Base-by-base conservation (phyloP, 2,888 invertebrate genomes). In the Drosophila tripunctata region DNA sequence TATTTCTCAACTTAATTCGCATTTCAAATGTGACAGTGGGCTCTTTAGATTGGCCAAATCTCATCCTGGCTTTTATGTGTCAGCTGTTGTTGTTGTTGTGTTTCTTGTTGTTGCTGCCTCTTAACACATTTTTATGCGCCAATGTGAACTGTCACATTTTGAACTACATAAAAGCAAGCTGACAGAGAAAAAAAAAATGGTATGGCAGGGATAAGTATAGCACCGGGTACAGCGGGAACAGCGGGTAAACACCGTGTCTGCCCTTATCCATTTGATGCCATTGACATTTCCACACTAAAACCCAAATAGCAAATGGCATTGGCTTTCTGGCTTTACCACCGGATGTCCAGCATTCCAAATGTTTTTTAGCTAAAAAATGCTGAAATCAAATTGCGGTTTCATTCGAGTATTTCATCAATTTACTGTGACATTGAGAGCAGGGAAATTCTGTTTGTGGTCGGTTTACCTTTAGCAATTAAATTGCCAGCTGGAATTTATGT, bases 71-170 rank as follows among this genome's bases (percentile, higher is more conserved):
- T 70, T 67, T 85, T 69, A 64, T 81, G 64, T 72, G 7, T 27
- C 38, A 36, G 38, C 36, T 48, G 27, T 27, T 48, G 14, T 33
- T 12, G 17, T n/a, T 52, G 36, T 27, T 54, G 24, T 33, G 12
- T 14, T 14, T 51, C 17, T 55, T 15, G 33, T 14, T 38, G 27
- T 41, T 48, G 45, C 30, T 58, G 67, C 52, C 36, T 55, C 56
- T 65, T 76, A 62, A 61, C 77, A 63, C 77, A 69, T 81, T 85
- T 75, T 67, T 56, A 75, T 72, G 54, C 55, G 67, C 31, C 66
- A 66, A 47, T 80, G 66, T 64, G 67, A 85, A 86, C 86, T 86
- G 86, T 86, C 77, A 85, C 82, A 82, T 72, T 85, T 75, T 72
- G 64, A 67, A 27, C 24, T 31, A 55, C 41, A 50, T 19, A 57